phyloP scores from a whole-genome alignment of 2,797 vertebrate species.

The Galaxias olidus region DNA sequence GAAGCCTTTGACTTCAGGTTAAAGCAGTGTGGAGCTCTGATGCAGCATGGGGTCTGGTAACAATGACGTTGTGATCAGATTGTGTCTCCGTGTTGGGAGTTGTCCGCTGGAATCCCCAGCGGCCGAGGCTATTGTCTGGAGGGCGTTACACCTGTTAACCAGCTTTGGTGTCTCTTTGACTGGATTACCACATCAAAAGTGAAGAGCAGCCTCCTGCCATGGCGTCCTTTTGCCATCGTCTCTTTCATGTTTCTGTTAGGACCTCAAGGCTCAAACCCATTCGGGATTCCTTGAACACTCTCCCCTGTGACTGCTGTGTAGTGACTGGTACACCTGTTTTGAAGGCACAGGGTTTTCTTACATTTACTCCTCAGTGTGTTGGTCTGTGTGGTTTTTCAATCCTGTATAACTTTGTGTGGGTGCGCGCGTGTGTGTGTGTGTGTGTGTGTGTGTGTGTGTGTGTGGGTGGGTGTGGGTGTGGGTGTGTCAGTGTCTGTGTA shows the following conservation, averaged over 20 bases:
- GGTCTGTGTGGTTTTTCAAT: conserved; percentile 14
- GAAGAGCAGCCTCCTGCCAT: conserved; percentile 62
- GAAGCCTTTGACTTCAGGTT: no score
- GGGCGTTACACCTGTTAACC: conserved; percentile 47
- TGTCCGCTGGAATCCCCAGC: conserved; percentile 51
- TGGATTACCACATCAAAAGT: conserved; percentile 71
- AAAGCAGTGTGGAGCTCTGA: no score
- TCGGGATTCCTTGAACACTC: conserved; percentile 22
- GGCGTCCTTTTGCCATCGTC: conserved; percentile 53
- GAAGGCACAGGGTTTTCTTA: no score
- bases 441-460: not conserved
- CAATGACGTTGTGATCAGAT: conserved; percentile 23
- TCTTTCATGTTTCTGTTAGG: conserved; percentile 65
- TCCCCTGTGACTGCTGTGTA: not conserved
- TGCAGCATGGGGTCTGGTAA: no score
- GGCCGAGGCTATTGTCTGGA: conserved; percentile 36
- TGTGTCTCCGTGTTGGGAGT: conserved; percentile 38
- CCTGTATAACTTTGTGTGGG: no score
- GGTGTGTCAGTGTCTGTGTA: no score
- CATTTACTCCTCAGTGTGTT: not conserved
- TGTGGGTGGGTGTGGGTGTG: no score
- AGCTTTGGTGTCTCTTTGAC: conserved; percentile 64
- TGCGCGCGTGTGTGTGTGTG: not conserved
- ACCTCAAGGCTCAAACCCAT: conserved; percentile 44
- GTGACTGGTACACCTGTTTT: no score